phyloP scores from a whole-genome alignment of 1,140 invertebrate species.

The Hyphantria cunea region DNA sequence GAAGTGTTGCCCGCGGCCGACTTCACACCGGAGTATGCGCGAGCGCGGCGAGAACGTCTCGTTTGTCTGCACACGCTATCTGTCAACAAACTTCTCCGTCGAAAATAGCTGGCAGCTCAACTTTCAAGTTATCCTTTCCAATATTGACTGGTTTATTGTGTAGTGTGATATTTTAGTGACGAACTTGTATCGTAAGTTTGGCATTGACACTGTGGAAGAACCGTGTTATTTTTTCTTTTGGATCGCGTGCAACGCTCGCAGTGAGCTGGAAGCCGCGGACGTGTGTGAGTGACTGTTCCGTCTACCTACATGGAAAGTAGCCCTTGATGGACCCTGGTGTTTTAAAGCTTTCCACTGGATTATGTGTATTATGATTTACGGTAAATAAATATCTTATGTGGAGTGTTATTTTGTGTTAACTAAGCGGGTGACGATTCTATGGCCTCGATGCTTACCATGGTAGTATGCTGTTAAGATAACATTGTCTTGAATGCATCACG shows the following conservation, averaged over 20 bases:
- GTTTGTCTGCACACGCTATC: conserved; percentile 59
- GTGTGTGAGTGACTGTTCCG: conserved; percentile 77
- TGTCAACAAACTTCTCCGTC: conserved; percentile 77
- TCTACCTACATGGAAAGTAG: conserved; percentile 66
- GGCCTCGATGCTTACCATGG: conserved; percentile 65
- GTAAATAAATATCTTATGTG: conserved; percentile 63
- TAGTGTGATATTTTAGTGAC: conserved; percentile 50
- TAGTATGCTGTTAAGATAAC: conserved; percentile 62
- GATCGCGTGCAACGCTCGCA: conserved; percentile 73
- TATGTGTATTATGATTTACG: conserved; percentile 59
- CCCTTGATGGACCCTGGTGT: conserved; percentile 57
- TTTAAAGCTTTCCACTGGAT: conserved; percentile 45
- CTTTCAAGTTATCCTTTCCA: conserved; percentile 60
- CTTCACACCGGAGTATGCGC: conserved; percentile 77
- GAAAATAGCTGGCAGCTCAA: conserved; percentile 57
- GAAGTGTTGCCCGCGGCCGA: conserved; percentile 58
- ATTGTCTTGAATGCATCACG: conserved; percentile 39
- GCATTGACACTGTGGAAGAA: conserved; percentile 66
- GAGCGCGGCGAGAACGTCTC: conserved; percentile 75
- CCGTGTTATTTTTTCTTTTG: conserved; percentile 79
- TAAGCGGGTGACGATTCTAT: conserved; percentile 59
- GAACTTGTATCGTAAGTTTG: conserved; percentile 50
- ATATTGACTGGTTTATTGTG: conserved; percentile 65
- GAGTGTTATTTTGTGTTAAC: conserved; percentile 52
- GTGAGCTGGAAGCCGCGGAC: conserved; percentile 59